Evolutionary conservation across 2,113 vertebrate genomes (phyloP).

Genomic region (Okapia johnstoni): DNA sequence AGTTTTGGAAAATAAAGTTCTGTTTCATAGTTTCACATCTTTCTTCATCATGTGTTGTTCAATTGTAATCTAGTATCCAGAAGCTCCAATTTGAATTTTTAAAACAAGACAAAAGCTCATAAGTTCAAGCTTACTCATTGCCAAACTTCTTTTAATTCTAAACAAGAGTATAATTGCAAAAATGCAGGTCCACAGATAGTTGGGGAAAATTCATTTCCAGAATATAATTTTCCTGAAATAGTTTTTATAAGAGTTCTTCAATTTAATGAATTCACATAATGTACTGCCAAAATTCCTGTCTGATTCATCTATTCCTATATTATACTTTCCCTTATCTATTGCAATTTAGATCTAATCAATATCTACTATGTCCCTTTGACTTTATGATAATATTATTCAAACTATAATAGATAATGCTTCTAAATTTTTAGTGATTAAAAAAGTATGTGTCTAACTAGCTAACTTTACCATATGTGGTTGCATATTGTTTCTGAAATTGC

Average conservation of each 20-base stretch:
- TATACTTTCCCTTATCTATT: neutral
- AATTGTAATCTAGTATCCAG: neutral
- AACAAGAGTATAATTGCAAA: neutral
- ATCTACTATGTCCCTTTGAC: neutral
- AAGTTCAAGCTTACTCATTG: neutral
- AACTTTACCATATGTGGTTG: neutral
- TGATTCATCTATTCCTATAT: neutral
- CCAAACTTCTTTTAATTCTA: neutral
- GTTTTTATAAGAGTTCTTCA: neutral
- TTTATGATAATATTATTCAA: neutral
- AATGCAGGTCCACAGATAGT: neutral
- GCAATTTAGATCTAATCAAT: neutral
- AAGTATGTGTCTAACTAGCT: neutral
- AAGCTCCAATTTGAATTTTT: neutral
- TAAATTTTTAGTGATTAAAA: neutral
- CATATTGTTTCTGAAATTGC: neutral
- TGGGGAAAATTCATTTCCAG: neutral
- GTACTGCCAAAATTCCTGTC: neutral
- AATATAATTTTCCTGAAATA: neutral
- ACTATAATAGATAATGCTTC: neutral
- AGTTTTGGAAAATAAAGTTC: neutral
- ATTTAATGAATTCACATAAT: neutral
- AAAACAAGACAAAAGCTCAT: neutral
- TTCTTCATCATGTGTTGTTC: neutral
- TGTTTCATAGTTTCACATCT: neutral